Percentiles rank a stretch among this genome's conserved stretches.
Conservation (phyloP, 2,888 invertebrate genomes). For the Ceraclea dissimilis region DNA sequence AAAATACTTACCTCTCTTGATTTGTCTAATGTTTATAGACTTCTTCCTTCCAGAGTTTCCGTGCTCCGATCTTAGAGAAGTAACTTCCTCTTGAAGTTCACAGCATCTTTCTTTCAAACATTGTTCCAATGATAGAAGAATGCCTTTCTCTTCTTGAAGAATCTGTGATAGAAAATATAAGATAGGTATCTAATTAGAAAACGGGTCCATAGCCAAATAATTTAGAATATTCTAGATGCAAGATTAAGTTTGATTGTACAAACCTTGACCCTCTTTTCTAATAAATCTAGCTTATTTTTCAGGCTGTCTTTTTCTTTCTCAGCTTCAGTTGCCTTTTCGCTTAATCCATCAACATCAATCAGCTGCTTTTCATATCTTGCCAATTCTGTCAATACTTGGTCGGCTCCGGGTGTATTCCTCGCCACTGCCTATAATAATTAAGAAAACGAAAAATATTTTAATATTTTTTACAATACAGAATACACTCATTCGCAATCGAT, state of each 20-base stretch:
- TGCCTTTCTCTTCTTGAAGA: slow-evolving; percentile 70
- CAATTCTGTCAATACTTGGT: slow-evolving; percentile 59
- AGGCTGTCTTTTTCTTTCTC: slow-evolving; percentile 58
- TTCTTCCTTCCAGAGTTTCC: slow-evolving; percentile 45
- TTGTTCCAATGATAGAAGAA: slow-evolving; percentile 63
- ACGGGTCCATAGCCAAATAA: not conserved
- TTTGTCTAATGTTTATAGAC: slow-evolving; percentile 42
- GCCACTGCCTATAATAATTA: slow-evolving; percentile 51
- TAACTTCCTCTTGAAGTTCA: slow-evolving; percentile 65
- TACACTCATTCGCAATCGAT: too few relatives aligned
- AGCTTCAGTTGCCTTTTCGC: slow-evolving; percentile 60
- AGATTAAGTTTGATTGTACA: not conserved
- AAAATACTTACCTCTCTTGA: slow-evolving; percentile 39
- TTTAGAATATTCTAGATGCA: not conserved
- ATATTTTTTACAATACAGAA: too few relatives aligned
- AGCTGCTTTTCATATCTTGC: slow-evolving; percentile 69
- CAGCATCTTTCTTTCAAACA: slow-evolving; percentile 69
- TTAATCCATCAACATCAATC: slow-evolving; percentile 71
- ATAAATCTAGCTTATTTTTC: slow-evolving; percentile 57
- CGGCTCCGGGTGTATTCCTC: slow-evolving; percentile 55
- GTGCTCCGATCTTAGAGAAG: slow-evolving; percentile 49
- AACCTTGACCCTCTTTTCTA: slow-evolving; percentile 68
- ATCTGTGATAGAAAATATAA: slow-evolving; percentile 42
- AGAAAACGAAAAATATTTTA: not conserved
- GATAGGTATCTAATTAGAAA: not conserved